A percentile compares a stretch with the other conserved stretches of the same genome.
Conservation (phyloP, 1,140 invertebrate species). For the Halotydeus destructor region DNA sequence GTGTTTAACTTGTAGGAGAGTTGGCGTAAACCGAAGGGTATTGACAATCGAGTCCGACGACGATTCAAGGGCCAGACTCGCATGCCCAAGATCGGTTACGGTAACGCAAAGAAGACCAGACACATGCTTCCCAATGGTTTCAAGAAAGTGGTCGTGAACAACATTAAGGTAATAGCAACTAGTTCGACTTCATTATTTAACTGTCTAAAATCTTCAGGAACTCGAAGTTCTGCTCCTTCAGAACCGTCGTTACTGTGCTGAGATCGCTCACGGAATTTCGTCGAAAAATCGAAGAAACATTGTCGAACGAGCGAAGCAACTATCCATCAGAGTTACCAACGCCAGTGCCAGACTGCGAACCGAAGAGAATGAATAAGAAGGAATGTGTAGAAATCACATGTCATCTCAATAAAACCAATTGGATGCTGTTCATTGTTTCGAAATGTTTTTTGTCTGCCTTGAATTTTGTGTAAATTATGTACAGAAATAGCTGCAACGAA, state of each 20-base stretch:
- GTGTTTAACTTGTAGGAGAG: slow-evolving; percentile 34
- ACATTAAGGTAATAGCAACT: slow-evolving; percentile 42
- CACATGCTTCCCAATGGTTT: slow-evolving; percentile 96
- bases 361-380: slow-evolving; percentile 88
- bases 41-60: slow-evolving; percentile 95
- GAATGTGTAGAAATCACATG: too few relatives aligned
- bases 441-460: neutral
- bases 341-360: slow-evolving; percentile 81
- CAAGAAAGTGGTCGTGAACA: slow-evolving; percentile 70
- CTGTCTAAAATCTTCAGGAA: slow-evolving; percentile 40
- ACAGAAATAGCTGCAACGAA: too few relatives aligned
- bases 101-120: slow-evolving; percentile 73
- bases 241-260: slow-evolving; percentile 86
- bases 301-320: slow-evolving; percentile 84
- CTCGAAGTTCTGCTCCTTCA: slow-evolving; percentile 97
- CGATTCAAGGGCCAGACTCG: slow-evolving; percentile 94
- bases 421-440: neutral
- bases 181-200: slow-evolving; percentile 1
- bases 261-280: slow-evolving; percentile 89
- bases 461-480: too few relatives aligned
- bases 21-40: slow-evolving; percentile 92
- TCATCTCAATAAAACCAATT: neutral
- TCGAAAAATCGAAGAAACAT: slow-evolving; percentile 88
- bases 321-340: slow-evolving; percentile 87
- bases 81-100: slow-evolving; percentile 99